Conservation (phyloP, 2,797 vertebrate genomes). For the Alca torda region DNA sequence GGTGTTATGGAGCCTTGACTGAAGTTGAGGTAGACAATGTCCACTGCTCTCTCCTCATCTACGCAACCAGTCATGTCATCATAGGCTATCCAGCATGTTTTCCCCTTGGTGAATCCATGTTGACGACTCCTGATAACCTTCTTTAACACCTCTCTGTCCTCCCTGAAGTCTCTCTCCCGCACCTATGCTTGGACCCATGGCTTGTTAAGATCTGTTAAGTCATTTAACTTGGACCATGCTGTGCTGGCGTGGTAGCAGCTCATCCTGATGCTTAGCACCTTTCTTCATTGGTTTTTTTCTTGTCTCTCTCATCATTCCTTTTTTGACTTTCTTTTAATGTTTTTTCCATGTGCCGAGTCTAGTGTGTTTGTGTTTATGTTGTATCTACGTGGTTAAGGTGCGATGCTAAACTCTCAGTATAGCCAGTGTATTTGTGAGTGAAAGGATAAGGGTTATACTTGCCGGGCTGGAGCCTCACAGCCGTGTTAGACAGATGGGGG, state of each 20-base stretch:
- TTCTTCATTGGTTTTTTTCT: neutral
- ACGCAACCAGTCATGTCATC: neutral
- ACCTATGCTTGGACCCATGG: neutral
- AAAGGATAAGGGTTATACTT: neutral
- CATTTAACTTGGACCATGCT: neutral
- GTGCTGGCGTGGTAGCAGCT: neutral
- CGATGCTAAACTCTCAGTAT: neutral
- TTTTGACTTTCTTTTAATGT: rapidly evolving
- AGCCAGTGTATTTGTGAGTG: neutral
- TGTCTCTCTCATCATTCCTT: neutral
- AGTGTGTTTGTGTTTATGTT: neutral
- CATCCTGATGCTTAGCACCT: neutral
- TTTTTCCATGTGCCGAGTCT: neutral
- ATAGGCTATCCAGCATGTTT: neutral
- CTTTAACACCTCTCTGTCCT: neutral
- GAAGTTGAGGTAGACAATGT: neutral
- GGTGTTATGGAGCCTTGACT: neutral
- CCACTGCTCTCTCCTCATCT: neutral
- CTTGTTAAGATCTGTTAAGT: neutral
- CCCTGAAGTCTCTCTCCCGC: neutral
- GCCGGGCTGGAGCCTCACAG: neutral
- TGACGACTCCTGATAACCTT: neutral
- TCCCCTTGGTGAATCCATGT: neutral
- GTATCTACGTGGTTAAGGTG: neutral
- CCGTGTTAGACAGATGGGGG: neutral